Evolutionary conservation across 1,140 invertebrate species (phyloP).

Genomic region (Lycorma delicatula): DNA sequence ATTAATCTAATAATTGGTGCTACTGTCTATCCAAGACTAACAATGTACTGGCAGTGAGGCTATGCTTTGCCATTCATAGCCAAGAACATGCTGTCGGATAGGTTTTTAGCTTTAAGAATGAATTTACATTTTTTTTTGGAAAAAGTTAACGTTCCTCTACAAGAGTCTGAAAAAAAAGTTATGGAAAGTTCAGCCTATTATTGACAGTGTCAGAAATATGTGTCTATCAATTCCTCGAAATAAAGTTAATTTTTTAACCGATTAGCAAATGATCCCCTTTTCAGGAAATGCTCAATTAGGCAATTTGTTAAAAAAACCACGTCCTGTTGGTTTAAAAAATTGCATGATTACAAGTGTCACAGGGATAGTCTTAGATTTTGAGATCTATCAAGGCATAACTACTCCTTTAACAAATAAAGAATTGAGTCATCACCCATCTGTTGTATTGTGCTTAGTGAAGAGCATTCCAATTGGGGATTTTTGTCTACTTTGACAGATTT

Average conservation of each 20-base stretch:
- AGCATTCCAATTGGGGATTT: slow-evolving; percentile 22
- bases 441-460: slow-evolving; percentile 19
- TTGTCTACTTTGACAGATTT: slow-evolving; percentile 29
- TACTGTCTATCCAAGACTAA: slow-evolving; percentile 14
- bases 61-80: slow-evolving; percentile 7
- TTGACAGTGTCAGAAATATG: slow-evolving; percentile 9
- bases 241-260: slow-evolving; percentile 17
- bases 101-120: slow-evolving; percentile 9
- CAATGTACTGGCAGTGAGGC: slow-evolving; percentile 18
- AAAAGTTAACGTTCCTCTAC: neutral
- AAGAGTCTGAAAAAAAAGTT: slow-evolving; percentile 4
- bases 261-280: slow-evolving; percentile 28
- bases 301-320: slow-evolving; percentile 22
- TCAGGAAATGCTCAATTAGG: slow-evolving; percentile 14
- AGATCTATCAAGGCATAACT: slow-evolving; percentile 14
- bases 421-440: neutral
- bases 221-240: slow-evolving; percentile 20
- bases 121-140: slow-evolving; percentile 19
- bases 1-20: slow-evolving; percentile 19
- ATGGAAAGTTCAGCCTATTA: slow-evolving; percentile 22
- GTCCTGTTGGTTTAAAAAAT: slow-evolving; percentile 22
- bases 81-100: slow-evolving; percentile 10
- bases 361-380: slow-evolving; percentile 21
- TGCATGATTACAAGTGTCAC: slow-evolving; percentile 19
- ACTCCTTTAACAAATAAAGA: neutral